Base-by-base conservation (phyloP, 1,140 invertebrate genomes). In the Drosophila nigrodunni region DNA sequence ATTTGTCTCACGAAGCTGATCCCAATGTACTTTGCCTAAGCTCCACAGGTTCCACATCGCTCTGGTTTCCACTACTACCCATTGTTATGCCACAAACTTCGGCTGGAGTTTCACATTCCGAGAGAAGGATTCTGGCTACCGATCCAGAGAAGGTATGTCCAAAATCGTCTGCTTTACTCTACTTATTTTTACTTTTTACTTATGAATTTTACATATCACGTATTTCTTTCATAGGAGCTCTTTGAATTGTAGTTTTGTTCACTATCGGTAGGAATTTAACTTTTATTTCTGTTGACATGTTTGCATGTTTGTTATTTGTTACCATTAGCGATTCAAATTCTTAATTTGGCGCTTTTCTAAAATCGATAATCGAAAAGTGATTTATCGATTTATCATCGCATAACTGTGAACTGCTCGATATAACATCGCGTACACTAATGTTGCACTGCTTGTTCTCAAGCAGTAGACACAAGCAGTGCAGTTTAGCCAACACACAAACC, bases 31-130 rank as follows among this genome's bases (percentile, higher is more conserved):
- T 94, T 57, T 91, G 94, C 21, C 81, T 96, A 5, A 94, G 94
- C n/a, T 90, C 93, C 0, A 93, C 93, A 6, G 93, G 93, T 2
- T 91, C 93, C 7, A 93, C 93, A 0, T 91, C 93, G 21, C 93
- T 95, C 6, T 97, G 96, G 96, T 96, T 96, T 85, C 95, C 95
- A 1, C 92, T 96, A 18, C 91, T 96, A 65, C 95, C 96, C 0
- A 94, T 96, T 25, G 95, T 95, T 9, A 93, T 93, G 81, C 78
- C 85, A 0, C 82, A 89, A 46, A 11, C 64, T 7, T 18, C 35
- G 10, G 9, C 70, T 13, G 47, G 69, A 18, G 34, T 13, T 10
- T 15, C 15, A 18, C 49, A 39, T 11, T 25, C 10, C 4, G 82
- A 83, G 13, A 58, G 65, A 7, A 85, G 71, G n/a, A 4, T 25